Percentiles rank a stretch among this genome's conserved stretches.
Evolutionary conservation across 2,113 vertebrate species (phyloP).

Genomic region (Protobothrops mucrosquamatus): DNA sequence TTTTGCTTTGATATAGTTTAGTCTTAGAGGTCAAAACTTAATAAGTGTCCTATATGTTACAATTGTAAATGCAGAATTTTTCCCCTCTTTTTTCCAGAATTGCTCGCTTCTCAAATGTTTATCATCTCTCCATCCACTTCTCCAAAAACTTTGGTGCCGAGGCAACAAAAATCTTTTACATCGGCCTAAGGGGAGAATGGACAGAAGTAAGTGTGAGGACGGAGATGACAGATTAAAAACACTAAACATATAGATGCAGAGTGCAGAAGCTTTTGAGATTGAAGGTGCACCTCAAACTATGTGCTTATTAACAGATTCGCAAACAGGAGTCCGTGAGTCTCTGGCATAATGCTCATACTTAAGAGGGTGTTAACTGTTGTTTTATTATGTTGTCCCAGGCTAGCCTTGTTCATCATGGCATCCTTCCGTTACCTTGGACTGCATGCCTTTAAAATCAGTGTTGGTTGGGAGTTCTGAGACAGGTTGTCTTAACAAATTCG

Average conservation of each 20-base stretch:
- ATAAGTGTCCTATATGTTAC: not conserved
- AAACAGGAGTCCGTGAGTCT: not conserved
- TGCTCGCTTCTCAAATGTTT: conserved; percentile 88
- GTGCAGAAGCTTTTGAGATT: not conserved
- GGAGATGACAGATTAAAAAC: not conserved
- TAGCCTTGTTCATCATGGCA: not conserved
- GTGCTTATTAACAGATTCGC: not conserved
- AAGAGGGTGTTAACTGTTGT: not conserved
- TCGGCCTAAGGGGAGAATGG: conserved; percentile 92
- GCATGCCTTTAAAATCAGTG: not conserved
- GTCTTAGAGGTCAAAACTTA: not conserved
- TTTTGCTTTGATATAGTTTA: not conserved
- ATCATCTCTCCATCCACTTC: conserved; percentile 93
- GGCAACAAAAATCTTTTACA: conserved; percentile 88
- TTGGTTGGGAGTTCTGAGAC: not conserved
- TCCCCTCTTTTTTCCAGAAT: conserved; percentile 72
- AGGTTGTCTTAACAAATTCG: not conserved
- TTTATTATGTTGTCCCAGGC: too few relatives aligned
- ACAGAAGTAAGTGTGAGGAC: conserved; percentile 77
- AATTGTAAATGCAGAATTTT: not conserved
- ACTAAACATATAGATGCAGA: not conserved
- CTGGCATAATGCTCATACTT: not conserved
- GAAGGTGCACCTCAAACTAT: not conserved
- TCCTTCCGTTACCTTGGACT: not conserved
- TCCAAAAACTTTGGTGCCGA: conserved; percentile 92